These are phyloP conservation scores for Dasyornis broadbenti DNA, from an alignment of 2,113 vertebrate genomes.

Conservation along the genomic window DNA sequence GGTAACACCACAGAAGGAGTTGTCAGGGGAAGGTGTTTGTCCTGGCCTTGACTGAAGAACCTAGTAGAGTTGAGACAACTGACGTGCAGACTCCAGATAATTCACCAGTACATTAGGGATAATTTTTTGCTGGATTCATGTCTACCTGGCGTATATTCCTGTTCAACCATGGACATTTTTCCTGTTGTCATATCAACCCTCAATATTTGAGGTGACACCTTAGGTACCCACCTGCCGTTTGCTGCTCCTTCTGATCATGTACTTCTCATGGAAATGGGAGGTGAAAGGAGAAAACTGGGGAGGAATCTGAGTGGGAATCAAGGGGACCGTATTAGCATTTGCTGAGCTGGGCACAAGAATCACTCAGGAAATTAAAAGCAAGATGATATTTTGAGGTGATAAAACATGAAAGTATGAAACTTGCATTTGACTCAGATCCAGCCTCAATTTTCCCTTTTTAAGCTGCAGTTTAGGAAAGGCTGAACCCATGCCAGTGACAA, in stretches of 20 bases:
- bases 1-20: background rate
- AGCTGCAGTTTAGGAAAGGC: background rate
- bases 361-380: conserved; percentile 30
- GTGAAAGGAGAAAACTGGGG: background rate
- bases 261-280: background rate
- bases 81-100: background rate
- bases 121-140: background rate
- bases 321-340: background rate
- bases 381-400: conserved; percentile 19
- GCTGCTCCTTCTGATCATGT: background rate
- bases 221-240: background rate
- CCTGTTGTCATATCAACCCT: background rate
- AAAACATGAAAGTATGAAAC: conserved; percentile 27
- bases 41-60: background rate
- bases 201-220: background rate
- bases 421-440: conserved; percentile 1
- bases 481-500: background rate
- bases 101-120: background rate
- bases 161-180: background rate
- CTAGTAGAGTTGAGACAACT: background rate
- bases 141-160: background rate
- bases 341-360: background rate
- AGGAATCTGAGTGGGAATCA: background rate
- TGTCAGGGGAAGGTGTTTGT: background rate
- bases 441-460: background rate